A percentile compares a stretch with the other conserved stretches of the same genome.
Evolutionary conservation across 2,888 invertebrate genomes (phyloP).

Genomic region (Trileptium ribeirensis): DNA sequence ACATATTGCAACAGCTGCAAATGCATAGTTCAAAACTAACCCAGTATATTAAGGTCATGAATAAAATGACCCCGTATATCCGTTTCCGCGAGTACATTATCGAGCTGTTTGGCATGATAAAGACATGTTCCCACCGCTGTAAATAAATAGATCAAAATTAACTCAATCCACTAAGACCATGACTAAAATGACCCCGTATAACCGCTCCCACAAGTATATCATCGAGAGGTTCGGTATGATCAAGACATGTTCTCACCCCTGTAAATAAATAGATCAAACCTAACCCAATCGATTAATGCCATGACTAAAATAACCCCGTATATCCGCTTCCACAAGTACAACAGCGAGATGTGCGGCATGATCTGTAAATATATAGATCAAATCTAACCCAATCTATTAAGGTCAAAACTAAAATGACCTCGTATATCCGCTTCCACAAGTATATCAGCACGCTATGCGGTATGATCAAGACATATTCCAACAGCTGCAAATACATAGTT

Average conservation of each 20-base stretch:
- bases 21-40: no score
- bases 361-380: no score
- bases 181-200: slow-evolving; percentile 17
- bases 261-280: no score
- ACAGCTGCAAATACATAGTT: no score
- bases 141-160: slow-evolving; percentile 7
- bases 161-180: slow-evolving; percentile 24
- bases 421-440: no score
- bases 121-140: slow-evolving; percentile 2
- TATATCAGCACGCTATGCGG: no score
- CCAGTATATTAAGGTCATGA: slow-evolving; percentile 23
- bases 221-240: slow-evolving; percentile 12
- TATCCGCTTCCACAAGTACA: slow-evolving; percentile 11
- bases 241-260: no score
- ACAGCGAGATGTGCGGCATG: slow-evolving; percentile 18
- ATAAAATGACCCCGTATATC: slow-evolving; percentile 17
- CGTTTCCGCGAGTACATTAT: slow-evolving; percentile 8
- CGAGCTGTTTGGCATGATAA: slow-evolving; percentile 16
- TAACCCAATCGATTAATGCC: slow-evolving; percentile 21
- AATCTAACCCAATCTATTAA: no score
- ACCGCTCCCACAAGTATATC: slow-evolving; percentile 15
- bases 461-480: no score
- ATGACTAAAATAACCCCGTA: slow-evolving; percentile 20
- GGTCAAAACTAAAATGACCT: no score
- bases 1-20: no score